phyloP scores from a whole-genome alignment of 2,797 vertebrate genomes.

The Tauraco hartlaubi region DNA sequence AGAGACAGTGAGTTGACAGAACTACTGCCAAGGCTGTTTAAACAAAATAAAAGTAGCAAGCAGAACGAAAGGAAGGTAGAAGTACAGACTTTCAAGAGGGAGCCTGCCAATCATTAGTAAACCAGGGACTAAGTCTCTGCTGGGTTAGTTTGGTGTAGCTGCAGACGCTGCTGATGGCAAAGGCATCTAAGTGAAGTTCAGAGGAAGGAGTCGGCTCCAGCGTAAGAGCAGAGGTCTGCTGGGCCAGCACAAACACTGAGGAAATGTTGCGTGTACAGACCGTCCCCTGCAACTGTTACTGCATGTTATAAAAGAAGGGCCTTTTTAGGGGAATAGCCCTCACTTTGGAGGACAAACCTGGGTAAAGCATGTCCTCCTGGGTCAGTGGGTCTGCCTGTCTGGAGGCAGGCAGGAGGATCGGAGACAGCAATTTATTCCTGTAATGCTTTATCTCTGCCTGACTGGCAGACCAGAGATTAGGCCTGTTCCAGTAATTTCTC shows the following conservation, averaged over 20 bases:
- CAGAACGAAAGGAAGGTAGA: not conserved
- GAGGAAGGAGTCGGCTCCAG: not conserved
- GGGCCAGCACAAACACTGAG: not conserved
- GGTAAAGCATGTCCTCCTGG: not conserved
- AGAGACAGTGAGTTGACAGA: not conserved
- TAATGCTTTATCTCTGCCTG: constrained; percentile 14
- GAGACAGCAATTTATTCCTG: constrained; percentile 6
- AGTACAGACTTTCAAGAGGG: not conserved
- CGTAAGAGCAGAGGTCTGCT: not conserved
- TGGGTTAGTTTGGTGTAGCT: not conserved
- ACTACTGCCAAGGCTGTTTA: not conserved
- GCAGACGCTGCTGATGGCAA: not conserved
- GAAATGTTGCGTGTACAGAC: rapidly evolving
- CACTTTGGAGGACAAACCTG: not conserved
- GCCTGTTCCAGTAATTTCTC: constrained; percentile 54
- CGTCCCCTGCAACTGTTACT: not conserved
- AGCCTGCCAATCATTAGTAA: not conserved
- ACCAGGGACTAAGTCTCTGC: not conserved
- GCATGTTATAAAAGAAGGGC: not conserved
- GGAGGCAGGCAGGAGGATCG: not conserved
- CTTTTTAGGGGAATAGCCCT: not conserved
- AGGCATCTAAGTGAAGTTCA: not conserved
- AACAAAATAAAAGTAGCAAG: not conserved
- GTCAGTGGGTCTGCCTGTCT: not conserved
- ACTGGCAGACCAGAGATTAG: constrained; percentile 53